Percentiles rank a stretch among this genome's conserved stretches.
Evolutionary conservation across 23 tunicate genomes (phyloP).

Genomic region (Halocynthia aurantium): DNA sequence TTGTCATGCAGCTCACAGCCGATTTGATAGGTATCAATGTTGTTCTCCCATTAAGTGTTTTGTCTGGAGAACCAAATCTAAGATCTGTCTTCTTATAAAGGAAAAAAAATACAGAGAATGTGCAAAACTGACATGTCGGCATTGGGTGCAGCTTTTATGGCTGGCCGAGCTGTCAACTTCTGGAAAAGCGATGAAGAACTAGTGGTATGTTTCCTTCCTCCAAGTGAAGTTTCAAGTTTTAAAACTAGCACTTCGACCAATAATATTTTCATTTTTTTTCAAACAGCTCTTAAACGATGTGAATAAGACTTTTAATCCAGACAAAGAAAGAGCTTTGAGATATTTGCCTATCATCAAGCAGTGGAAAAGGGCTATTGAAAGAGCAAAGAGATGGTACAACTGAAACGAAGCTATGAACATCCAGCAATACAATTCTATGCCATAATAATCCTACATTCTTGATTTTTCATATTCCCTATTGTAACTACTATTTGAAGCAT

Average conservation of each 20-base stretch:
- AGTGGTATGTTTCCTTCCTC: not conserved
- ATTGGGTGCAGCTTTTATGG: slow-evolving; percentile 83
- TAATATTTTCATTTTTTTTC: not conserved
- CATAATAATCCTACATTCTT: too few species aligned
- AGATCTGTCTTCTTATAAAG: slow-evolving; percentile 4
- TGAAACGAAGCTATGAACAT: not conserved
- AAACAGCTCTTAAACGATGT: slow-evolving; percentile 13
- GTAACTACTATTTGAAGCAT: too few species aligned
- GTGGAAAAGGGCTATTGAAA: slow-evolving; percentile 53
- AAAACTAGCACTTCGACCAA: too few species aligned
- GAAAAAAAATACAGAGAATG: slow-evolving; percentile 21
- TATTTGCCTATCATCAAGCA: slow-evolving; percentile 32
- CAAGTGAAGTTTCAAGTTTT: too few species aligned
- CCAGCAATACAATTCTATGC: not conserved
- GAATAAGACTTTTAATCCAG: slow-evolving; percentile 24
- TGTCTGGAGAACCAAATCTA: too few species aligned
- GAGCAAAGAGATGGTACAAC: slow-evolving; percentile 68
- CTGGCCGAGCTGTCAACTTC: slow-evolving; percentile 68
- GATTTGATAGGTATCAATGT: slow-evolving; percentile 41
- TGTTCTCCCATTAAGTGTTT: not conserved
- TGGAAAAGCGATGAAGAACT: slow-evolving; percentile 58
- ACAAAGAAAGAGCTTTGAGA: slow-evolving; percentile 13
- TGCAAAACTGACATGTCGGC: slow-evolving; percentile 65
- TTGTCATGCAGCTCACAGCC: slow-evolving; percentile 59
- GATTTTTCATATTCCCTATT: too few species aligned